Evolutionary conservation across 2,113 vertebrate species (phyloP).

Genomic region (Erythrolamprus reginae): DNA sequence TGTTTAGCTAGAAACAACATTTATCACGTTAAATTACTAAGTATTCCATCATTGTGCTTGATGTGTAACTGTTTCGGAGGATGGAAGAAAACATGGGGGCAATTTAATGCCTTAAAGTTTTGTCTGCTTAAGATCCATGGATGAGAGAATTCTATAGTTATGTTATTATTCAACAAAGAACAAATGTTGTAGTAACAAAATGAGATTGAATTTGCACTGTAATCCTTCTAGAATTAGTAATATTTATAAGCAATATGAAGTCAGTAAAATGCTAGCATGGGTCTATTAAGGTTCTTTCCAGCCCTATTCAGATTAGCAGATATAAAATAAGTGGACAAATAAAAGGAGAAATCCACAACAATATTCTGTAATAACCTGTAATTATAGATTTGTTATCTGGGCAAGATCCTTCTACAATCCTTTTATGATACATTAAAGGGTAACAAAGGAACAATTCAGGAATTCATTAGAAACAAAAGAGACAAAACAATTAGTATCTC

Average conservation of each 20-base stretch:
- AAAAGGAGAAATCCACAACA: not conserved
- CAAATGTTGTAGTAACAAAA: not conserved
- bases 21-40: not conserved
- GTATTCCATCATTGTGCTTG: not conserved
- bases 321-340: not conserved
- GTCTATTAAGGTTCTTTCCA: not conserved
- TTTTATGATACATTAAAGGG: not conserved
- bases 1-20: slow-evolving; percentile 4
- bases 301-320: not conserved
- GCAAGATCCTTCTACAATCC: not conserved
- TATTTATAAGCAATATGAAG: not conserved
- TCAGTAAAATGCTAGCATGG: not conserved
- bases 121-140: not conserved
- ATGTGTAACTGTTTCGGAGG: not conserved
- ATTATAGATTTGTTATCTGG: not conserved
- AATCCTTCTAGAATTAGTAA: not conserved
- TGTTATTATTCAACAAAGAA: not conserved
- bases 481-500: not conserved
- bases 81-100: not conserved
- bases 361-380: not conserved
- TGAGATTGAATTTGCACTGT: not conserved
- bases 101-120: not conserved
- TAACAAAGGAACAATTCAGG: not conserved
- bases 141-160: not conserved
- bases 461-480: not conserved